Evolutionary conservation across 1,140 invertebrate species (phyloP), one percentile per base, ranked within the genome.

Genomic region (Tetramorium parvispinum): DNA sequence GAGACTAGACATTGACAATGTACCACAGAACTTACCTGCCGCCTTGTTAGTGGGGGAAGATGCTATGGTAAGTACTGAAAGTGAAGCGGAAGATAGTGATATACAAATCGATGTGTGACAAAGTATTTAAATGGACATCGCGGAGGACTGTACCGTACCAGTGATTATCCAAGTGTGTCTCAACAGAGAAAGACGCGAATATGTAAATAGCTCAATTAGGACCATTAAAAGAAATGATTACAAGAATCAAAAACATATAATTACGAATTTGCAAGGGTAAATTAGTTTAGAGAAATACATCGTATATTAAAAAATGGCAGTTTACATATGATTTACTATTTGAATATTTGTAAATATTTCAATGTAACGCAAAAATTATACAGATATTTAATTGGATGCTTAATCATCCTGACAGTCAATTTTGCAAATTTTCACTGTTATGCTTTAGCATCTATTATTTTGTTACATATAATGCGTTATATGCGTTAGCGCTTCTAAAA

Each of bases 31-130:
- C 88, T 91, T 95, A 40, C 95, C 95, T 3, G 95, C 95, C 24
- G 95, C 95, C 40, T 90, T 96, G 70, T 91, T 96, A 49, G 95
- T 95, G 55, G 95, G 95, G 37, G 95, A 95, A 85, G 95, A 96
- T 76, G 93, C 94, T 40, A 94, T 95, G 46, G 92, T 93, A 10
- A 95, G 95, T 89, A 95, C 95, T 10, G 95, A 95, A 85, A 95
- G 94, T 86, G 95, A 95, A 87, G 94, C 94, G 49, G 95, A 95
- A 55, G 95, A 95, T 32, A 95, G 95, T 87, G 95, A 96, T 87
- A 93, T 95, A 89, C 95, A 95, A 87, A 95, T 95, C 55, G 95
- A 95, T 78, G 94, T 95, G 87, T 95, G 94, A 95, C 93, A 92
- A 91, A 88, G 81, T 88, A 89, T 91, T 65, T 92, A 92, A 94